phyloP scores from a whole-genome alignment of 2,888 invertebrate genomes.

The Xylota sylvarum region DNA sequence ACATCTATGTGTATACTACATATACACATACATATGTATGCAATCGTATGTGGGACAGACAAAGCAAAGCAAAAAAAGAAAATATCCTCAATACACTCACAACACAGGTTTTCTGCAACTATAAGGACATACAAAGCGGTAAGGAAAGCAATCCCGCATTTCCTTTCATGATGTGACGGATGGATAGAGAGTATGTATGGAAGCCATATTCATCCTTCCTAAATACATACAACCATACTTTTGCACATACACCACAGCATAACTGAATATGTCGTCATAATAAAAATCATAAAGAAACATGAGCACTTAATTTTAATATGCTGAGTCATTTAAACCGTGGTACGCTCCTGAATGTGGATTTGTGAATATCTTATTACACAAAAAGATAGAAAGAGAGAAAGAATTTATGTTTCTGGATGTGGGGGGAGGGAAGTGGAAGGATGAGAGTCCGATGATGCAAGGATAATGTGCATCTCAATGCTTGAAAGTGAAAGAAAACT shows the following conservation, averaged over 20 bases:
- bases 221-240: slow-evolving; percentile 18
- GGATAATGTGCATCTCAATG: slow-evolving; percentile 72
- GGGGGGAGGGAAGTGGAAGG: slow-evolving; percentile 22
- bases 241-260: slow-evolving; percentile 5
- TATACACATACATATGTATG: slow-evolving; percentile 24
- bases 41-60: slow-evolving; percentile 67
- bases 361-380: slow-evolving; percentile 66
- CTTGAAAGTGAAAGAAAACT: slow-evolving; percentile 68
- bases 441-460: slow-evolving; percentile 65
- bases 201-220: slow-evolving; percentile 64
- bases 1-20: neutral
- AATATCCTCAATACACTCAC: slow-evolving; percentile 42
- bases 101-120: slow-evolving; percentile 63
- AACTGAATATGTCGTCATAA: slow-evolving; percentile 58
- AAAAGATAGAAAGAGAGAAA: slow-evolving; percentile 14
- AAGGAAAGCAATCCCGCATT: slow-evolving; percentile 75
- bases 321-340: slow-evolving; percentile 68
- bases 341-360: slow-evolving; percentile 57
- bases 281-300: slow-evolving; percentile 66
- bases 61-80: slow-evolving; percentile 53
- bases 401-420: slow-evolving; percentile 12
- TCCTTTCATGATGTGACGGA: slow-evolving; percentile 73
- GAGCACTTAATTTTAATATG: slow-evolving; percentile 76
- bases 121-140: slow-evolving; percentile 66
- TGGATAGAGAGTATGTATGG: slow-evolving; percentile 63